Base-by-base conservation (phyloP, 2,888 invertebrate genomes). In the Rhopalosiphum nymphaeae region DNA sequence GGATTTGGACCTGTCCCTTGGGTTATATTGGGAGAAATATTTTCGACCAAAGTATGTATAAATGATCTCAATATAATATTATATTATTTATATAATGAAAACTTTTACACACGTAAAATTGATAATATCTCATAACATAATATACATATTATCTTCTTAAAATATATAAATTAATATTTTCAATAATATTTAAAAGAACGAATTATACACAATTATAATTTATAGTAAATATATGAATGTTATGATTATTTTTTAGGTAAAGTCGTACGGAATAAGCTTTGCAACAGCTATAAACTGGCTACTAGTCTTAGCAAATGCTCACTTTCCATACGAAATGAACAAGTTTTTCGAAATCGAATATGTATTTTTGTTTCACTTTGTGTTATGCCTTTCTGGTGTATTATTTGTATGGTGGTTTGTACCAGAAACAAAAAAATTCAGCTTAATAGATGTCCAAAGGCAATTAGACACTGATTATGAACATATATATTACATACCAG, bases 1-100 rank as follows among this genome's bases (percentile, higher is more conserved):
- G 91, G 91, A n/a, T 78, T 91, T n/a, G 91, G 91, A 2, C 78
- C 67, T 9, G 78, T 91, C 11, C 78, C 78, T 21, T 91, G 91
- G 91, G 36, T 91, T 9, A 42, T 91, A 9, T 26, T 78, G 36
- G 91, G 78, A n/a, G 91, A 91, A 25, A 78, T 91, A 53, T 78
- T 49, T 42, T 78, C 90, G 10, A 25, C 49, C 3, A n/a, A 91
- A 49, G 90, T 91, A 49, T 1, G 44, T 42, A 36, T 10, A 44
- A 4, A 44, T 49, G 0, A 21, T 3, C 53, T 56, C 25, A 7
- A 56, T 26, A 56, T 1, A 56, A 56, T 53, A 53, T 56, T 3
- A 56, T 56, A 25, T 25, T 25, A 56, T 53, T 53, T 53, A 53
- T 53, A 16, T 13, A 53, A 16, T 53, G 44, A 53, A 53, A 2